phyloP scores from a whole-genome alignment of 2,888 invertebrate genomes.

The Bombylius major region DNA sequence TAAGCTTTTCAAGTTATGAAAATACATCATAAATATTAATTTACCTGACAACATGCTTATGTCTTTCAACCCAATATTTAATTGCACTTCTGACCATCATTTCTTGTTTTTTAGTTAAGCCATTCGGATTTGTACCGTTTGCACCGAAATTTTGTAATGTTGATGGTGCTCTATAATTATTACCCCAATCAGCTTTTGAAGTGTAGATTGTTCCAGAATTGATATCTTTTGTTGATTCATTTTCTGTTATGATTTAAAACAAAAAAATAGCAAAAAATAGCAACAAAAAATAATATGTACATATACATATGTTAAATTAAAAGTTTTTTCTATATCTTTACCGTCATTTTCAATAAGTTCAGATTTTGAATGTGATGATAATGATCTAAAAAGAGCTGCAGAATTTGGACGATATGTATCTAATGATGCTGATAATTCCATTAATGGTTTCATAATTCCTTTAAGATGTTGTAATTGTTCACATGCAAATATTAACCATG shows the following conservation, averaged over 20 bases:
- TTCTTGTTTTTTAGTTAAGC: conserved; percentile 70
- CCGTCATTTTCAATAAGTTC: conserved; percentile 35
- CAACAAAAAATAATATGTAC: neutral
- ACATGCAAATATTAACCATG: conserved; percentile 74
- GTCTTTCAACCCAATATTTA: conserved; percentile 81
- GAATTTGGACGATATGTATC: conserved; percentile 65
- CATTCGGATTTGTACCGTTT: conserved; percentile 56
- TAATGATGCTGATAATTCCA: conserved; percentile 72
- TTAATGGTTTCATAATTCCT: conserved; percentile 73
- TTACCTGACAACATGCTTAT: conserved; percentile 78
- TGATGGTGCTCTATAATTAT: conserved; percentile 55
- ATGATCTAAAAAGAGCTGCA: conserved; percentile 53
- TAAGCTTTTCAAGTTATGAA: no score
- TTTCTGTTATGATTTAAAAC: conserved; percentile 21
- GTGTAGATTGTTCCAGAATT: conserved; percentile 65
- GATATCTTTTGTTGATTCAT: conserved; percentile 43
- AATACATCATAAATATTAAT: no score
- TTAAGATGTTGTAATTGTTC: conserved; percentile 76
- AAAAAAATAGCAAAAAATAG: neutral
- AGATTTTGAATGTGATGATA: conserved; percentile 38
- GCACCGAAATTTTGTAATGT: conserved; percentile 49
- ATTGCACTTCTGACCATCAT: conserved; percentile 74
- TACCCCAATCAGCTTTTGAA: conserved; percentile 65
- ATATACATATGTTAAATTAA: neutral
- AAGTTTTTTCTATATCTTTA: conserved; percentile 14